These are phyloP conservation scores for Plectrocnemia conspersa DNA, from an alignment of 1,140 invertebrate genomes.

Conservation along the genomic window DNA sequence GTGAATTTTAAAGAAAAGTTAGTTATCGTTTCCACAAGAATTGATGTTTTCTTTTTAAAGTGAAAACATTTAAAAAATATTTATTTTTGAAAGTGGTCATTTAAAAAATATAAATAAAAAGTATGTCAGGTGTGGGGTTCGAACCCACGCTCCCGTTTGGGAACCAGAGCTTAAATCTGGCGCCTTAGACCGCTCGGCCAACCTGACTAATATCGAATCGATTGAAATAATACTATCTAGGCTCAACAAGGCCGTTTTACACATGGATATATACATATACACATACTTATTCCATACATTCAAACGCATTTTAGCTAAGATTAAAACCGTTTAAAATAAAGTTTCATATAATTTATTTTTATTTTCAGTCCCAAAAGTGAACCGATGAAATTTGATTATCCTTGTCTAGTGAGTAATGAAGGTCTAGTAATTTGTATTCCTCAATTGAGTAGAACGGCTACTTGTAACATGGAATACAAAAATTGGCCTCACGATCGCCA, in stretches of 20 bases:
- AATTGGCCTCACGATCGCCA: constrained; percentile 45
- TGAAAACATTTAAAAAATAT: neutral
- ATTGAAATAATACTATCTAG: constrained; percentile 6
- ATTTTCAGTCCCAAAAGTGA: constrained; percentile 6
- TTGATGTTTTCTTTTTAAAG: neutral
- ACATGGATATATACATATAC: neutral
- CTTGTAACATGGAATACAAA: constrained; percentile 40
- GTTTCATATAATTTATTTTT: constrained; percentile 1
- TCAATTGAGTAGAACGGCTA: constrained; percentile 36
- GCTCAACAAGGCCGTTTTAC: neutral
- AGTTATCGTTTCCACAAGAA: neutral
- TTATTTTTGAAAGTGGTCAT: neutral
- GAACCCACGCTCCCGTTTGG: constrained; percentile 67
- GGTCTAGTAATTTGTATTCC: constrained; percentile 41
- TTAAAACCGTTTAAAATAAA: constrained; percentile 1
- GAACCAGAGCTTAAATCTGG: constrained; percentile 72
- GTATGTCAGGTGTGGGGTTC: constrained; percentile 67
- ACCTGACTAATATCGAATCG: constrained; percentile 46
- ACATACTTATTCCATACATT: neutral
- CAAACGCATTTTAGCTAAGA: neutral
- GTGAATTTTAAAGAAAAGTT: neutral
- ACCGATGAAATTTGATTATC: constrained; percentile 13
- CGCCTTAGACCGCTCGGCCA: constrained; percentile 69
- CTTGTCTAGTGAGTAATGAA: constrained; percentile 36
- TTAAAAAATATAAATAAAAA: constrained; percentile 34